Evolutionary conservation across 1,140 invertebrate genomes (phyloP).

Genomic region (Drosophila arizonae): DNA sequence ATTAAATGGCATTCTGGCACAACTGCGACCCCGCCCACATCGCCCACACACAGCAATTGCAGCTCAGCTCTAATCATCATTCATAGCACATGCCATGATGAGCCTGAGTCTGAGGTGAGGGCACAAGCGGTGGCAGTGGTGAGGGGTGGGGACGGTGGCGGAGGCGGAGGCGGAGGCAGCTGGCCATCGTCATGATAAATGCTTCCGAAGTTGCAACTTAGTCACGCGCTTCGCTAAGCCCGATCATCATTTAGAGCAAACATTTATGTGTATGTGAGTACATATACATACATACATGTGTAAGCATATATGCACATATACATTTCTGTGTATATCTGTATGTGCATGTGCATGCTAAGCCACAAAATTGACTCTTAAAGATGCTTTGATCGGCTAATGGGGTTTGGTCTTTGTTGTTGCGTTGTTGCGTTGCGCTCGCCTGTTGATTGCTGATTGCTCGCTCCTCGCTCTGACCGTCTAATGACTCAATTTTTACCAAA

Average conservation of each 20-base stretch:
- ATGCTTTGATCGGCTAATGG: constrained; percentile 39
- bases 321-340: neutral
- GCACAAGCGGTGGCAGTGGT: constrained; percentile 18
- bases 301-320: neutral
- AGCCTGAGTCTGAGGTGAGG: constrained; percentile 6
- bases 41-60: neutral
- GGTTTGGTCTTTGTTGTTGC: constrained; percentile 12
- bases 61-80: neutral
- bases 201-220: constrained; percentile 49
- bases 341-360: constrained; percentile 20
- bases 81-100: constrained; percentile 14
- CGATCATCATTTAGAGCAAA: constrained; percentile 34
- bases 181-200: constrained; percentile 58
- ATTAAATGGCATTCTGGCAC: constrained; percentile 60
- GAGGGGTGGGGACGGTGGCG: neutral
- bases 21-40: neutral
- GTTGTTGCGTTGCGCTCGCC: neutral
- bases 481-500: constrained; percentile 72
- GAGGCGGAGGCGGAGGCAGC: constrained; percentile 25
- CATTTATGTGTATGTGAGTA: neutral
- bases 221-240: constrained; percentile 42
- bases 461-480: constrained; percentile 51
- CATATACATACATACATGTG: neutral
- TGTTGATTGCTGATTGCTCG: constrained; percentile 51
- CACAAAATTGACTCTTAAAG: constrained; percentile 45